These are phyloP conservation scores for Leptopterna dolabrata DNA, from an alignment of 2,888 invertebrate genomes.

Conservation along the genomic window DNA sequence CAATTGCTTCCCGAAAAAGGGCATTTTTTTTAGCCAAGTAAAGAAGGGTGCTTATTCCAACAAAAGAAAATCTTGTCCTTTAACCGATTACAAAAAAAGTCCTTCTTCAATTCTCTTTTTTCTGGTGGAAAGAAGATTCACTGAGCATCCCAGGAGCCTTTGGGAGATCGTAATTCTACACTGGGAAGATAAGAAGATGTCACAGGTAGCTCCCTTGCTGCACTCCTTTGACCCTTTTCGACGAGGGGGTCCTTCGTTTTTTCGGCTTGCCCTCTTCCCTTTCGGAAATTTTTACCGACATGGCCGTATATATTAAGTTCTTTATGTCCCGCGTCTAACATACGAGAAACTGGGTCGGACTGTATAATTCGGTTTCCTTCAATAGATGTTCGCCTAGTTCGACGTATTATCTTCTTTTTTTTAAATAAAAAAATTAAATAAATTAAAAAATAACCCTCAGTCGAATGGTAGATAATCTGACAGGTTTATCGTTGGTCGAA, in stretches of 20 bases:
- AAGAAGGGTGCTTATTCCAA: background rate
- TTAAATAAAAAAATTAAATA: too few relatives aligned
- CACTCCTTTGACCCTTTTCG: background rate
- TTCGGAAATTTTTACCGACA: conserved; percentile 9
- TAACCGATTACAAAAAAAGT: background rate
- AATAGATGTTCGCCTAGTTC: background rate
- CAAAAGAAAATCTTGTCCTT: background rate
- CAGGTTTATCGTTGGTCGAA: background rate
- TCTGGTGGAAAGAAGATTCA: background rate
- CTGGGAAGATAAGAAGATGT: conserved; percentile 30
- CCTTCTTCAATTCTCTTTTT: conserved; percentile 1
- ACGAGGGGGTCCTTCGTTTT: background rate
- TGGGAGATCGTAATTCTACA: conserved; percentile 15
- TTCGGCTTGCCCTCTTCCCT: background rate
- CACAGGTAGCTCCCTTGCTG: conserved; percentile 7
- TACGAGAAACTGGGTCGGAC: conserved; percentile 15
- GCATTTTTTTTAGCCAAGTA: background rate
- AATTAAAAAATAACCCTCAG: too few relatives aligned
- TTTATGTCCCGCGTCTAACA: conserved; percentile 17
- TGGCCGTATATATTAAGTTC: conserved; percentile 20
- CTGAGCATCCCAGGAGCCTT: conserved; percentile 12
- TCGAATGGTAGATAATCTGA: background rate
- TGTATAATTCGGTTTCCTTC: conserved; percentile 7
- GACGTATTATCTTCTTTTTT: background rate
- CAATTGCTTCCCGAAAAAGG: background rate